These are phyloP conservation scores for Sphaerophoria taeniata DNA, from an alignment of 2,888 invertebrate species.

Conservation along the genomic window DNA sequence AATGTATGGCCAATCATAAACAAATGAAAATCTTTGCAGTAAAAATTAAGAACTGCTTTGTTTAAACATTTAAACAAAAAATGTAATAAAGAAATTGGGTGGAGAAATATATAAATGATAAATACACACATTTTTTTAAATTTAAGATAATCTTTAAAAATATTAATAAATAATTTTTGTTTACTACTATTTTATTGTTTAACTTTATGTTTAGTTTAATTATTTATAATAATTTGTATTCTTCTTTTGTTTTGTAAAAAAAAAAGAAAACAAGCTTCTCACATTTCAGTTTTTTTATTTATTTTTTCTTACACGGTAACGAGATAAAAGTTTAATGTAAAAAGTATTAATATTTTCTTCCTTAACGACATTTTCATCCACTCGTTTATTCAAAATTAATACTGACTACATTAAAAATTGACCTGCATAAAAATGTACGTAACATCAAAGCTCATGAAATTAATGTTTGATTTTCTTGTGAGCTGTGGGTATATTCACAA, in stretches of 20 bases:
- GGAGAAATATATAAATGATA: slow-evolving; percentile 80
- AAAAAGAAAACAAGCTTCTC: slow-evolving; percentile 52
- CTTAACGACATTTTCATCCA: slow-evolving; percentile 63
- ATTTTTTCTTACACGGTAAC: slow-evolving; percentile 32
- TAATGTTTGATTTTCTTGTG: too few relatives aligned
- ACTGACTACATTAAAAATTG: slow-evolving; percentile 51
- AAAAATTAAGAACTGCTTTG: not conserved
- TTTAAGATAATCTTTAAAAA: slow-evolving; percentile 67
- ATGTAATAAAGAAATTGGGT: slow-evolving; percentile 80
- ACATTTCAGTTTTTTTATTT: slow-evolving; percentile 25
- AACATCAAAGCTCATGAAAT: too few relatives aligned
- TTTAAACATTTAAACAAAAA: slow-evolving; percentile 21
- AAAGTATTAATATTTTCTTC: slow-evolving; percentile 64
- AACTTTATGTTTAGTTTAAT: slow-evolving; percentile 54
- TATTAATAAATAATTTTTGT: slow-evolving; percentile 58
- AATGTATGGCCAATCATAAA: slow-evolving; percentile 67
- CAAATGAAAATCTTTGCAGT: slow-evolving; percentile 42
- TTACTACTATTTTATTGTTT: slow-evolving; percentile 63
- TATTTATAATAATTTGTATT: slow-evolving; percentile 38
- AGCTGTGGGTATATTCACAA: too few relatives aligned
- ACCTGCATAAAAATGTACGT: too few relatives aligned
- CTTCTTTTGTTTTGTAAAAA: slow-evolving; percentile 58
- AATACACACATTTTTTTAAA: slow-evolving; percentile 57
- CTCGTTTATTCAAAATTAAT: slow-evolving; percentile 47
- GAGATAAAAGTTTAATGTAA: slow-evolving; percentile 41